Percentiles rank a stretch among this genome's conserved stretches.
phyloP scores from a whole-genome alignment of 2,113 vertebrate species.

The Oncorhynchus nerka region DNA sequence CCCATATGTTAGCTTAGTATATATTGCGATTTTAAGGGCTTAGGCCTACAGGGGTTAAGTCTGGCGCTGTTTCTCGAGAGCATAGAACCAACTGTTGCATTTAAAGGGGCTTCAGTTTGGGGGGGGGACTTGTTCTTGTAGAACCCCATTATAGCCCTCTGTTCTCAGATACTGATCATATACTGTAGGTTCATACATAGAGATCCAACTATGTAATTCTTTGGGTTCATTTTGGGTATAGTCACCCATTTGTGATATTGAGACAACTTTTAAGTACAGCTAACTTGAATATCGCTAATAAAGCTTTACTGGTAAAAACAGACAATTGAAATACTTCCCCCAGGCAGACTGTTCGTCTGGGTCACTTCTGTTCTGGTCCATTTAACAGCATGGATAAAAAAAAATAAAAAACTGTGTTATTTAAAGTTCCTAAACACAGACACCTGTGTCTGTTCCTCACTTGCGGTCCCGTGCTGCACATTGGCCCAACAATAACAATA shows the following conservation, averaged over 20 bases:
- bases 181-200: background rate
- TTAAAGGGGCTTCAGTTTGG: background rate
- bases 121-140: background rate
- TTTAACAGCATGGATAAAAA: slow-evolving; percentile 22
- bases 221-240: background rate
- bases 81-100: background rate
- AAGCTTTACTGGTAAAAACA: slow-evolving; percentile 19
- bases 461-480: slow-evolving; percentile 28
- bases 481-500: slow-evolving; percentile 40
- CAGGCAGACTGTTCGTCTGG: slow-evolving; percentile 20
- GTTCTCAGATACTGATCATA: background rate
- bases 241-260: background rate
- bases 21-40: too few relatives aligned
- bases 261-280: background rate
- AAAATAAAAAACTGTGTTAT: slow-evolving; percentile 18
- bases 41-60: too few relatives aligned
- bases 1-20: too few relatives aligned
- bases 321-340: slow-evolving; percentile 29
- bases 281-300: slow-evolving; percentile 9
- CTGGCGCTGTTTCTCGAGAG: background rate
- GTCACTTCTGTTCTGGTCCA: slow-evolving; percentile 24
- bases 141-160: background rate
- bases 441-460: slow-evolving; percentile 27
- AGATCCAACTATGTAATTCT: too few relatives aligned
- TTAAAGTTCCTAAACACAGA: slow-evolving; percentile 38